These are phyloP conservation scores for Synanthedon vespiformis DNA, from an alignment of 2,888 invertebrate genomes.

Conservation along the genomic window DNA sequence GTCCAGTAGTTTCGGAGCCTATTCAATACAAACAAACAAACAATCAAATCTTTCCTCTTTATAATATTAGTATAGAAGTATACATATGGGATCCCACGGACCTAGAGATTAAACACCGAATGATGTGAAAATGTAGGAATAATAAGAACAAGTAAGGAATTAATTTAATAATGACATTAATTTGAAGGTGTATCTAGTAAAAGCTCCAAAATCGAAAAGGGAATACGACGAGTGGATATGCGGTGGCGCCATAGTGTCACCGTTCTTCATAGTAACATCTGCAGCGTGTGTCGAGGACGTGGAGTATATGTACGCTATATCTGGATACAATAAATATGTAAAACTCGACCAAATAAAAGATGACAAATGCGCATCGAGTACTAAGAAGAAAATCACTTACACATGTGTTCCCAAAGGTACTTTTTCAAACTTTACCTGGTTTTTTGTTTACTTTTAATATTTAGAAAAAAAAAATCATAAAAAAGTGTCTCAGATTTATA, in stretches of 20 bases:
- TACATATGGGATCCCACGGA: too few relatives aligned
- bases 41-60: too few relatives aligned
- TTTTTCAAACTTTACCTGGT: too few relatives aligned
- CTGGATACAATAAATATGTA: conserved; percentile 27
- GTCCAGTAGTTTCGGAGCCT: too few relatives aligned
- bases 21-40: too few relatives aligned
- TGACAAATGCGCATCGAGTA: conserved; percentile 20
- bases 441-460: too few relatives aligned
- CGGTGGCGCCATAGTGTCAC: conserved; percentile 21
- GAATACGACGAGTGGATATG: conserved; percentile 24
- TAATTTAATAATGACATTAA: not conserved
- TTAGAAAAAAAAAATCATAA: too few relatives aligned
- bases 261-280: conserved; percentile 17
- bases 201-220: conserved; percentile 8
- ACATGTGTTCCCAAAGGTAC: conserved; percentile 11
- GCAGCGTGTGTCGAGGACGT: conserved; percentile 28
- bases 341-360: conserved; percentile 9
- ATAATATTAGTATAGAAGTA: too few relatives aligned
- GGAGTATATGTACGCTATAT: conserved; percentile 19
- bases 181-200: conserved; percentile 19
- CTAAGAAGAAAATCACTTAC: conserved; percentile 27
- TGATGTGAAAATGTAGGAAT: too few relatives aligned
- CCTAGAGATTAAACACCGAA: too few relatives aligned
- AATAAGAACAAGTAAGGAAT: too few relatives aligned
- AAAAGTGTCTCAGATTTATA: too few relatives aligned